A percentile compares a stretch with the other conserved stretches of the same genome.
Evolutionary conservation across 2,888 invertebrate species (phyloP).

Genomic region (Eristalis arbustorum): DNA sequence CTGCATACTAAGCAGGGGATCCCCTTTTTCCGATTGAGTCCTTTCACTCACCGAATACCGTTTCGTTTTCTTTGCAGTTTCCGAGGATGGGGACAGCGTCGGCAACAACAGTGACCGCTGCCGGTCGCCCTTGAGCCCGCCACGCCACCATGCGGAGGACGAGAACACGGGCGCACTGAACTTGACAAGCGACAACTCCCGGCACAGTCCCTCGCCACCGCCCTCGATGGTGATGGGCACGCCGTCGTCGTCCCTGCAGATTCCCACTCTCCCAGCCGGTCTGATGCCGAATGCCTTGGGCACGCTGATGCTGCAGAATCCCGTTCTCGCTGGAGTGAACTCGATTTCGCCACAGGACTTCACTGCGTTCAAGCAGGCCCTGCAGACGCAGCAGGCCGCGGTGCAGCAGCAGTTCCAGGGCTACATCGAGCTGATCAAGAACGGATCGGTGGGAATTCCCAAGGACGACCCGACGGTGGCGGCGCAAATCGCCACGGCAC

Average conservation of each 20-base stretch:
- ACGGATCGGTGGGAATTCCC: slow-evolving; percentile 75
- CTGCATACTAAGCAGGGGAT: slow-evolving; percentile 68
- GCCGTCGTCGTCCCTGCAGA: slow-evolving; percentile 51
- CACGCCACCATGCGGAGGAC: slow-evolving; percentile 73
- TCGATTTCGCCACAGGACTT: slow-evolving; percentile 77
- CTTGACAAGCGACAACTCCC: slow-evolving; percentile 78
- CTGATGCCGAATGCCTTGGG: slow-evolving; percentile 69
- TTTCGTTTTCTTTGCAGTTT: slow-evolving; percentile 72
- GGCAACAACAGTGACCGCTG: slow-evolving; percentile 79
- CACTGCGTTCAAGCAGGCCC: slow-evolving; percentile 77
- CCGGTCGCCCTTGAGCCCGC: slow-evolving; percentile 78
- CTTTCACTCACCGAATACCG: slow-evolving; percentile 30
- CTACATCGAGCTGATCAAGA: slow-evolving; percentile 79
- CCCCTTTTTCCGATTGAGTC: background rate
- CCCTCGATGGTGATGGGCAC: slow-evolving; percentile 72
- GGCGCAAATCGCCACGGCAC: slow-evolving; percentile 82
- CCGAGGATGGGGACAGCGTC: slow-evolving; percentile 79
- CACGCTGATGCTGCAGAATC: slow-evolving; percentile 73
- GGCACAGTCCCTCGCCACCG: slow-evolving; percentile 77
- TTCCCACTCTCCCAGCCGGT: slow-evolving; percentile 67
- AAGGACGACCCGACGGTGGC: slow-evolving; percentile 77
- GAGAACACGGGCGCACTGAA: slow-evolving; percentile 77
- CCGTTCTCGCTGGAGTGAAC: slow-evolving; percentile 72
- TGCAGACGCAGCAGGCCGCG: slow-evolving; percentile 79
- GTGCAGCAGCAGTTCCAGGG: slow-evolving; percentile 80